Evolutionary conservation across 2,888 invertebrate species (phyloP).

Genomic region (Proisotoma minuta): DNA sequence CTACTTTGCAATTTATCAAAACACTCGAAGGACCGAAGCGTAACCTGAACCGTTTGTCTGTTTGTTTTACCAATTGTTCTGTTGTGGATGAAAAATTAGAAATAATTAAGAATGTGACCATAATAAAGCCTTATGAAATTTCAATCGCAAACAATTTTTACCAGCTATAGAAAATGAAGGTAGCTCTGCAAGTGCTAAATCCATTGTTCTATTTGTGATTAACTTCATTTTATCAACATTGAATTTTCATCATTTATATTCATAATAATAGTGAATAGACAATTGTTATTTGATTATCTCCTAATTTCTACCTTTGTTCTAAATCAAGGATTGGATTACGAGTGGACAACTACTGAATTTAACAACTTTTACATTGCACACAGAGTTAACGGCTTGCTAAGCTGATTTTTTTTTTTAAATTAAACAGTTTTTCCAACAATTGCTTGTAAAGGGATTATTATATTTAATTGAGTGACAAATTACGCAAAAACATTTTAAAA

Average conservation of each 20-base stretch:
- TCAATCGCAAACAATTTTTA: constrained; percentile 1
- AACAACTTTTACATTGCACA: not conserved
- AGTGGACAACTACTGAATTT: not conserved
- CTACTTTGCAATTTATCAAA: not conserved
- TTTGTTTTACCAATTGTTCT: not conserved
- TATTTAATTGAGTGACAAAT: too few species aligned
- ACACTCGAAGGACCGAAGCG: not conserved
- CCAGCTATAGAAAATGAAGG: too few species aligned
- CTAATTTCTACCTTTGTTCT: constrained; percentile 5
- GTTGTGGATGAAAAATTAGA: not conserved
- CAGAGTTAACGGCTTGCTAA: not conserved
- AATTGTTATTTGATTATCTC: not conserved
- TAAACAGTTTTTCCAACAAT: too few species aligned
- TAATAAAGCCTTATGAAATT: not conserved
- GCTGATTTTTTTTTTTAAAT: not conserved
- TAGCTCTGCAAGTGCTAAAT: not conserved
- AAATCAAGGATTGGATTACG: not conserved
- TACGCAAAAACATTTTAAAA: too few species aligned
- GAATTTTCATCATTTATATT: not conserved
- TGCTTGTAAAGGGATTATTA: too few species aligned
- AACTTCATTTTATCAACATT: constrained; percentile 1
- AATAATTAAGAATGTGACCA: not conserved
- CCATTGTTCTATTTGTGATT: constrained; percentile 2
- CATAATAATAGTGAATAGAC: not conserved
- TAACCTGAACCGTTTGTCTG: too few species aligned